Base-by-base conservation (phyloP, 2,888 invertebrate genomes). In the Macrostomum cliftonense region DNA sequence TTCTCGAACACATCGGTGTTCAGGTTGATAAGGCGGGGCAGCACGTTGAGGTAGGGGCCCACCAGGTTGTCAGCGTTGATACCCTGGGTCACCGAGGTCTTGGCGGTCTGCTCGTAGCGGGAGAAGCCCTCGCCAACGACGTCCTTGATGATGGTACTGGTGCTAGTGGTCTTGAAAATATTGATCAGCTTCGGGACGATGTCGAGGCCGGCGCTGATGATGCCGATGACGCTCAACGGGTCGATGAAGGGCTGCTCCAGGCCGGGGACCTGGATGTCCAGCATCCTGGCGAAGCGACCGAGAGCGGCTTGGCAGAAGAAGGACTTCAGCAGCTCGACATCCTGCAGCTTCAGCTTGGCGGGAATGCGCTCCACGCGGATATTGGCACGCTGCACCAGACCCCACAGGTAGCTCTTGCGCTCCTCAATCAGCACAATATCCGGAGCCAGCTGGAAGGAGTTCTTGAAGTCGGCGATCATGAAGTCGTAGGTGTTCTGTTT, bases 231-330 rank as follows among this genome's bases (percentile, higher is more conserved):
- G 9, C 5, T 28, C 28, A 28, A 7, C 5, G 28, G 28, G 28
- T 28, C 28, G 9, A 28, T 28, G 28, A 7, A 28, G 9, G 28
- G 5, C 28, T 28, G 28, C 14, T 28, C n/a, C 16, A 14, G 5
- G 16, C 37, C 13, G 9, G 45, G 45, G 37, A 45, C 16, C 9
- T 37, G 28, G 20, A 45, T 38, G 17, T 45, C 17, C 17, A 45
- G 45, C 45, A 45, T 45, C 36, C 38, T 45, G 17, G 45, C 45
- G 45, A 45, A 45, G 16, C 45, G 45, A 5, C 37, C 38, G 21
- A 45, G 38, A 19, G 45, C 45, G 36, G 45, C 45, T 4, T 37
- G 36, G 38, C 38, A 37, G 17, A 45, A 45, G 17, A 45, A 45
- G 37, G 37, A 37, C 16, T 37, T 37, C 17, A 45, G 45, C 16